Evolutionary conservation across 2,797 vertebrate species (phyloP), one percentile per base, ranked within the genome.

Genomic region (Myotis pilosus): DNA sequence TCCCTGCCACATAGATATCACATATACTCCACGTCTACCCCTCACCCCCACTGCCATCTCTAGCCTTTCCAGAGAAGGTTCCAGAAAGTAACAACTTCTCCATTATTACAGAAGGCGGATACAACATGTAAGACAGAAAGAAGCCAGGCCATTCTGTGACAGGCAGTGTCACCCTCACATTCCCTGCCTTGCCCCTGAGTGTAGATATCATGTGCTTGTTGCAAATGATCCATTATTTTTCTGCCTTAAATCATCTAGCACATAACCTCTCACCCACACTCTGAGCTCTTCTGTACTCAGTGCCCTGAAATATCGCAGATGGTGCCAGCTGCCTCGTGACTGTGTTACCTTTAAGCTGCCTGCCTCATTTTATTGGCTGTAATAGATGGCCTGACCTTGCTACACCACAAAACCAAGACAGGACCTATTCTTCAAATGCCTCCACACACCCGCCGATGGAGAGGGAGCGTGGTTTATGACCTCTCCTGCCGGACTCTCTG

Each of bases 351-450:
- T 86, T 38, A 2, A 88, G 90, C 55, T 47, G 66, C 64, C 90
- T 53, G 57, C 75, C 62, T 85, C 7, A 4, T 86, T 95, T 96
- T 90, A 75, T 93, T 87, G 75, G 28, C 75, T 78, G 3, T 89
- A 82, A 95, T 85, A 41, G 75, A 95, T 91, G 68, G 68, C 51
- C 94, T 87, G 76, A 79, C 51, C 91, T 82, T 33, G 36, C 79
- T 84, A 55, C n/a, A 72, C 85, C 87, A 87, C 81, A 79, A 96
- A 93, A 68, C 68, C 33, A 12, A 91, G 92, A 95, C 90, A 95
- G 83, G 51, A 19, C 6, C 49, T 83, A 90, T 96, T 91, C 60
- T 94, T 96, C 94, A 97, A 17, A 92, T 81, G 44, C 92, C 68
- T 71, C 49, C 6, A 3, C 0, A 2, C 6, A 7, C 17, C 17